Conservation (phyloP, 2,888 invertebrate genomes). For the Nomada flava region DNA sequence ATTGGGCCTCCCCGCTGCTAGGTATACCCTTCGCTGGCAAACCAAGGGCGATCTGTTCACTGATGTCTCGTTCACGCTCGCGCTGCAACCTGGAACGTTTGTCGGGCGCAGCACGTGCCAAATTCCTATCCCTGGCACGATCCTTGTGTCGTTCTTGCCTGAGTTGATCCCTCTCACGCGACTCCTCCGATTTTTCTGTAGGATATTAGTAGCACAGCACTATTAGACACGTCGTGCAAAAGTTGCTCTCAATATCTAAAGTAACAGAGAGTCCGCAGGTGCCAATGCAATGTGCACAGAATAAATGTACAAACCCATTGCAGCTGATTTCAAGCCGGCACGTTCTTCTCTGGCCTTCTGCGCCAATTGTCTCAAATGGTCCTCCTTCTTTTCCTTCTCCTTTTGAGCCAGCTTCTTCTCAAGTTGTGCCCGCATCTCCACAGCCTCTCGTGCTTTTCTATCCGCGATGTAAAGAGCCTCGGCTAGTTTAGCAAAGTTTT, state of each 20-base stretch:
- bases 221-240: not conserved
- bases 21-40: slow-evolving; percentile 92
- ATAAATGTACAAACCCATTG: slow-evolving; percentile 74
- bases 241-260: not conserved
- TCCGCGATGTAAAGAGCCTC: slow-evolving; percentile 99
- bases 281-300: not conserved
- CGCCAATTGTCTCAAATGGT: slow-evolving; percentile 95
- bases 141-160: slow-evolving; percentile 96
- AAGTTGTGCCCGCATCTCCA: slow-evolving; percentile 97
- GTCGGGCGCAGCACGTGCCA: slow-evolving; percentile 97
- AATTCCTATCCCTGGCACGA: slow-evolving; percentile 95
- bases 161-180: slow-evolving; percentile 93
- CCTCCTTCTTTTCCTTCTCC: slow-evolving; percentile 99
- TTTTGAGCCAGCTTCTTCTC: slow-evolving; percentile 98
- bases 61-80: slow-evolving; percentile 97
- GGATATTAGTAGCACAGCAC: slow-evolving; percentile 15
- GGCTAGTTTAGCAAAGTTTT: slow-evolving; percentile 99
- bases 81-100: slow-evolving; percentile 95
- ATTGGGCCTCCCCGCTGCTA: slow-evolving; percentile 91
- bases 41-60: slow-evolving; percentile 99
- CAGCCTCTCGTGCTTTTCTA: slow-evolving; percentile 97
- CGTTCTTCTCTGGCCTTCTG: slow-evolving; percentile 98
- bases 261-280: not conserved
- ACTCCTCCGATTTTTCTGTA: slow-evolving; percentile 88
- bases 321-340: slow-evolving; percentile 89